These are phyloP conservation scores for Sparus aurata DNA, from an alignment of 2,797 vertebrate species.

Conservation along the genomic window DNA sequence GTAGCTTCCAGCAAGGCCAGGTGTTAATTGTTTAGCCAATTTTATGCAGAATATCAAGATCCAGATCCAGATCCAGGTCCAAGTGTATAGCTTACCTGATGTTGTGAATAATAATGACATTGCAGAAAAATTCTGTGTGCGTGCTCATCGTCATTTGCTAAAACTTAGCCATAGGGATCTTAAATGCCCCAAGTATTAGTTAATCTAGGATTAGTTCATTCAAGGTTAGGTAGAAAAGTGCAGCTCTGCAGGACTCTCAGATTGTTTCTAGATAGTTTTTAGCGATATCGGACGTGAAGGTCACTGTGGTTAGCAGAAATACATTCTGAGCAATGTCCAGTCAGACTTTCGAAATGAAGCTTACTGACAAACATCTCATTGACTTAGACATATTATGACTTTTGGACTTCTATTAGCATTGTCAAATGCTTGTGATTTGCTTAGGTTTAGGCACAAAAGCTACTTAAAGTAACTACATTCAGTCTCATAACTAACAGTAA, in stretches of 20 bases:
- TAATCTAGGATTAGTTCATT: conserved; percentile 3
- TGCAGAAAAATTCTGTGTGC: background rate
- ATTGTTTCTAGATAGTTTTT: too few species aligned
- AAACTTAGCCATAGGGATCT: background rate
- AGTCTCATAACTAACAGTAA: too few species aligned
- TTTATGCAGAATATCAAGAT: background rate
- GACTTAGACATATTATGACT: too few species aligned
- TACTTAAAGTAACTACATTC: too few species aligned
- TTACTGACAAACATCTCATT: too few species aligned
- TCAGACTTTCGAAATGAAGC: too few species aligned
- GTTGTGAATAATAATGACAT: conserved; percentile 12
- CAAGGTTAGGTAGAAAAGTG: background rate
- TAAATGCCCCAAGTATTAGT: background rate
- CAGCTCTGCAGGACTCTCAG: background rate
- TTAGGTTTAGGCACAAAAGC: too few species aligned
- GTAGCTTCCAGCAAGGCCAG: conserved; percentile 15
- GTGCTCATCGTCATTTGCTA: background rate
- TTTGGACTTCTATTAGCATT: too few species aligned
- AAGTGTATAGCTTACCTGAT: background rate
- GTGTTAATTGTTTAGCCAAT: background rate
- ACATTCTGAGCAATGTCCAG: too few species aligned
- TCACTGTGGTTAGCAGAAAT: too few species aligned
- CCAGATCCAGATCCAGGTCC: background rate
- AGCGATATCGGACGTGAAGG: too few species aligned
- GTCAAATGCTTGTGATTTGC: too few species aligned